Evolutionary conservation across 2,888 invertebrate species (phyloP), one percentile per base, ranked within the genome.

Genomic region (Rutpela maculata): DNA sequence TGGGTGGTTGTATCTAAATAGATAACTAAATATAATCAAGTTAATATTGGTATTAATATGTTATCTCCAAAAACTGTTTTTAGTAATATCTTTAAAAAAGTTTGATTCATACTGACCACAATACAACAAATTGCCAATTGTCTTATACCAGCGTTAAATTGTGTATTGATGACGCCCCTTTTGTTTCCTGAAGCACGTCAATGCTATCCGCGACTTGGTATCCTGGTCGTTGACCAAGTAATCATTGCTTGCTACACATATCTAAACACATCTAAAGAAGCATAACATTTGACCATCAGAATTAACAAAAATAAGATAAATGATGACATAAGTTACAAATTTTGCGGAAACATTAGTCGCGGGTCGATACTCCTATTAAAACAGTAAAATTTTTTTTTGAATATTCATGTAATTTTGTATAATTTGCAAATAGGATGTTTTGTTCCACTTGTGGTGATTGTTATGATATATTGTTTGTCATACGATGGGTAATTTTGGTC

Each of bases 141-240:
- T 11, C 9, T 38, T 3, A 9, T 9, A 12, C 15, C 11, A 50
- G 11, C 15, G 15, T 15, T 50, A 5, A 15, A 50, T 15, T 4
- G 15, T 4, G 11, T 2, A 2, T 15, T 12, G 12, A 5, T 5
- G 15, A 15, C 50, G 50, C 1, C 50, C 50, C 50, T 1, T 5
- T 12, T 2, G 9, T 50, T 50, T 11, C 50, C 50, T 1, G 50
- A 15, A 50, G 11, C 50, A 12, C 15, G 50, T 5, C 50, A 50
- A 12, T 15, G 50, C 15, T 38, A 38, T 38, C 11, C 50, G 12
- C 50, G 0, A n/a, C n/a, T n/a, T 50, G 15, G 5, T 5, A 79
- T 79, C 75, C 74, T 78, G 80, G 78, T 80, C 78, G 80, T 78
- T 80, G 80, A 80, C 80, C 80, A 80, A 73, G 75, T 79, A 77